Conservation (phyloP, 2,113 vertebrate genomes). For the Entomyzon cyanotis region DNA sequence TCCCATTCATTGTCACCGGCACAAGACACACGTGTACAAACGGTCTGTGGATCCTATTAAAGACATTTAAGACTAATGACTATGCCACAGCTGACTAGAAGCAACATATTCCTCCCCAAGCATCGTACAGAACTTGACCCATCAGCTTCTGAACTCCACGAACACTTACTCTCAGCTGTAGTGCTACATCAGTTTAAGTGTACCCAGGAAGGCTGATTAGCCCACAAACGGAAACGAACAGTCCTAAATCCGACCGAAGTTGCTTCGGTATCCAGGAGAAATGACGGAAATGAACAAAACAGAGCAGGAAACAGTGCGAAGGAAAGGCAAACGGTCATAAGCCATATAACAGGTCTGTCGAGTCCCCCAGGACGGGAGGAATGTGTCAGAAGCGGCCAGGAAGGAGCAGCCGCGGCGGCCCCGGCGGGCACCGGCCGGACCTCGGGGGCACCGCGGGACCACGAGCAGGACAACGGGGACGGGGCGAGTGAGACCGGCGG, state of each 20-base stretch:
- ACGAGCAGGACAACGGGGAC: neutral
- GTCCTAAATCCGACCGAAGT: neutral
- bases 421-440: neutral
- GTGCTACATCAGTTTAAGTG: fast-evolving
- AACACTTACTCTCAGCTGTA: neutral
- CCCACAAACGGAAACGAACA: neutral
- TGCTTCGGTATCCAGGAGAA: neutral
- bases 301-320: conserved; percentile 6
- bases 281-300: neutral
- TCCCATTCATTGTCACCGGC: neutral
- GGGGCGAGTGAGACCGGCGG: fast-evolving
- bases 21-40: neutral
- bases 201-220: neutral
- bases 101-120: neutral
- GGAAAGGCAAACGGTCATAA: neutral
- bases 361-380: neutral
- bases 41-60: fast-evolving
- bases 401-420: neutral
- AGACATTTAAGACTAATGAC: neutral
- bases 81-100: neutral
- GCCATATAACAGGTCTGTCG: neutral
- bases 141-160: fast-evolving
- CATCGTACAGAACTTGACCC: neutral
- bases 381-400: neutral
- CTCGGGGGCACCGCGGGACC: neutral